Conservation (phyloP, 2,113 vertebrate genomes). For the Chrysochloris asiatica region DNA sequence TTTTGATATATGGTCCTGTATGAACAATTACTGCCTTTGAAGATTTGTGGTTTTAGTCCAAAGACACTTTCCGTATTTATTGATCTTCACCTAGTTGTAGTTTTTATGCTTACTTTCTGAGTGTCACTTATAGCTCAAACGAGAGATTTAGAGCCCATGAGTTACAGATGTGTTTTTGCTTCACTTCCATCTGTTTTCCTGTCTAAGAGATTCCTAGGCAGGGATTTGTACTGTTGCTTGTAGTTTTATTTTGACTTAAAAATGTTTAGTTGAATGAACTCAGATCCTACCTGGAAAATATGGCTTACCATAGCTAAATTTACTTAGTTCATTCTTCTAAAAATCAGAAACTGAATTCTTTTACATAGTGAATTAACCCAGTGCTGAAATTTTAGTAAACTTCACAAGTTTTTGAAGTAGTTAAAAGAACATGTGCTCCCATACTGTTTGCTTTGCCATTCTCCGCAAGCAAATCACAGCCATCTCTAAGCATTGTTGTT, state of each 20-base stretch:
- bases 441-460: conserved; percentile 53
- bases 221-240: conserved; percentile 59
- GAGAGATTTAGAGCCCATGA: conserved; percentile 79
- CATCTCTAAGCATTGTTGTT: conserved; percentile 40
- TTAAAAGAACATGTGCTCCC: conserved; percentile 49
- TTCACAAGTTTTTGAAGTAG: conserved; percentile 1
- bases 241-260: not conserved
- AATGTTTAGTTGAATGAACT: not conserved
- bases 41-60: conserved; percentile 72
- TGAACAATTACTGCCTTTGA: conserved; percentile 82
- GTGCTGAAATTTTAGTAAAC: not conserved
- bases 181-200: conserved; percentile 81
- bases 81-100: conserved; percentile 69
- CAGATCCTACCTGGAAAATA: conserved; percentile 5
- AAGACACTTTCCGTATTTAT: conserved; percentile 77
- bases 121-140: conserved; percentile 78
- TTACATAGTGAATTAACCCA: not conserved
- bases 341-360: not conserved
- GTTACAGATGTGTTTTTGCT: conserved; percentile 80
- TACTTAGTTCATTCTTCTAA: conserved; percentile 30
- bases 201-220: conserved; percentile 63
- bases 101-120: conserved; percentile 78
- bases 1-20: conserved; percentile 72
- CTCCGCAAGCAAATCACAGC: conserved; percentile 44
- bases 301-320: not conserved